These are phyloP conservation scores for Sphenodon punctatus DNA, from an alignment of 2,797 vertebrate species.

Conservation along the genomic window DNA sequence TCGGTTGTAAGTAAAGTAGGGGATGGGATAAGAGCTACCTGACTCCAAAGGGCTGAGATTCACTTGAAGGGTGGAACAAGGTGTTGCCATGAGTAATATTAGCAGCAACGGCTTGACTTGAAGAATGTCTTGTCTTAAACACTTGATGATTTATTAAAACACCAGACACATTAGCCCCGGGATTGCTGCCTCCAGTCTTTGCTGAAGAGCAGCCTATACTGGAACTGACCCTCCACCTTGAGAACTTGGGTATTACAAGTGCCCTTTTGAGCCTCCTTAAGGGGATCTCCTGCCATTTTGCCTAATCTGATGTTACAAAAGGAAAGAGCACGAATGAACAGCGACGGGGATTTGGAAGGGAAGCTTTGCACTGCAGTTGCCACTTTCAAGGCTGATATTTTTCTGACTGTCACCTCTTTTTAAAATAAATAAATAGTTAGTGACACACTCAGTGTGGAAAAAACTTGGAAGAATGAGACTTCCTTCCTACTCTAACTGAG, in stretches of 20 bases:
- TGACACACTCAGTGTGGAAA: too few relatives aligned
- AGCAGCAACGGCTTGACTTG: neutral
- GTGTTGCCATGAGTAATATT: too few relatives aligned
- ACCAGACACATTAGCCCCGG: neutral
- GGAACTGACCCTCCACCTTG: neutral
- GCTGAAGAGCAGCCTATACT: neutral
- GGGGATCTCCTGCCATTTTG: neutral
- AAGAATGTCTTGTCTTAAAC: neutral
- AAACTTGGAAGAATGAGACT: too few relatives aligned
- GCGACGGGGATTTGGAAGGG: neutral
- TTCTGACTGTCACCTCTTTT: neutral
- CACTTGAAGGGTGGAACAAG: too few relatives aligned
- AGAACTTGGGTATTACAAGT: neutral
- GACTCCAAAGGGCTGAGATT: too few relatives aligned
- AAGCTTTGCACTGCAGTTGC: neutral
- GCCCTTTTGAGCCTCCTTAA: neutral
- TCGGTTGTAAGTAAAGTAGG: neutral
- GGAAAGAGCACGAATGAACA: neutral
- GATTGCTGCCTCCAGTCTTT: neutral
- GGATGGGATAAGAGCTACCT: too few relatives aligned
- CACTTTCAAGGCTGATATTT: neutral
- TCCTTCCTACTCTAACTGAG: too few relatives aligned
- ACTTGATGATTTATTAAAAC: neutral
- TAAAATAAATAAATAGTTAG: too few relatives aligned
- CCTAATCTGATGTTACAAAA: too few relatives aligned